Conservation (phyloP, 1,140 invertebrate genomes). For the Meloidogyne hapla region DNA sequence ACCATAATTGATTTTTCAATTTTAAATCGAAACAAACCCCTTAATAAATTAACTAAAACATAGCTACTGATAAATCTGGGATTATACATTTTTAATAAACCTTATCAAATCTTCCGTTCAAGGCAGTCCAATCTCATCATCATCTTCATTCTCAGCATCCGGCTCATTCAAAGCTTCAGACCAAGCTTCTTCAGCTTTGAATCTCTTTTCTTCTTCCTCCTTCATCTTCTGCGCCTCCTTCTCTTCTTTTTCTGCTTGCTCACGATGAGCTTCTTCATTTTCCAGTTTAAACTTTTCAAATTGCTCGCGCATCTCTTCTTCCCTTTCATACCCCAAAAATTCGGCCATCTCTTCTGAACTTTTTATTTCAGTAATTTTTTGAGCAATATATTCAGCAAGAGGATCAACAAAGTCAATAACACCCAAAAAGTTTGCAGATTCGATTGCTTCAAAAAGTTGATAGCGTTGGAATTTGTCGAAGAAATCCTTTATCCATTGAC, state of each 20-base stretch:
- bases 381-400: neutral
- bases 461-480: neutral
- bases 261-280: neutral
- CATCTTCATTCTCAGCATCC: neutral
- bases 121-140: neutral
- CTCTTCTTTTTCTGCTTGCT: neutral
- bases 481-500: neutral
- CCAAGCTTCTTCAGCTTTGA: neutral
- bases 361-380: neutral
- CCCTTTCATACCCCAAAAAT: neutral
- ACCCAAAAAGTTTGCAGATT: slow-evolving; percentile 2
- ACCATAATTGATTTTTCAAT: too few species aligned
- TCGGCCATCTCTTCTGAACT: neutral
- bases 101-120: neutral
- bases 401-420: neutral
- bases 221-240: neutral
- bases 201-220: neutral
- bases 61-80: too few species aligned
- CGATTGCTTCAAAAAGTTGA: slow-evolving; percentile 3
- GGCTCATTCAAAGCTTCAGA: neutral
- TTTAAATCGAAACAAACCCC: too few species aligned
- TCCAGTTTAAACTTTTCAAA: neutral
- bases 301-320: neutral
- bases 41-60: too few species aligned
- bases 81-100: neutral